Evolutionary conservation across 2,888 invertebrate species (phyloP), one percentile per base, ranked within the genome.

Genomic region (Pyrochroa serraticornis): DNA sequence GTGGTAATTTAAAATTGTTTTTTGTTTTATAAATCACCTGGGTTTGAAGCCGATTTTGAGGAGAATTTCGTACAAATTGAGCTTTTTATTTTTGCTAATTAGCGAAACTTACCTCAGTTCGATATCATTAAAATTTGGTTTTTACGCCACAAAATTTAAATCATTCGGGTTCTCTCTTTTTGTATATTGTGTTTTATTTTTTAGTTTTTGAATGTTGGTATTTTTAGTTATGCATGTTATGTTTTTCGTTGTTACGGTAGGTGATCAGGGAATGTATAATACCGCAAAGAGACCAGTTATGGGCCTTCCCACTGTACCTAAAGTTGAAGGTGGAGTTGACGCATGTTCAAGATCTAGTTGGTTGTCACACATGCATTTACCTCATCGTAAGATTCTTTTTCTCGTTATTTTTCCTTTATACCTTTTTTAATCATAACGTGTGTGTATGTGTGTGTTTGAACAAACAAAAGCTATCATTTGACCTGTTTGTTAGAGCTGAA

Each of bases 351-450:
- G 85, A 64, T 80, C 83, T 60, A 84, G 84, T 80, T 87, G 86
- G 87, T 82, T 86, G 77, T 86, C 86, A 64, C 84, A 85, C 77
- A 84, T 86, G 82, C 84, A 84, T 73, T 84, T 86, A 80, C 82
- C 82, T 68, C 85, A 85, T 83, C 82, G 86, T 86, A 86, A 86
- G 86, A 83, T 82, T 82, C 75, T 73, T 74, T 60, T 65, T 67
- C 54, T 66, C 62, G 62, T 63, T 54, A n/a, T 60, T 68, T 57
- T 62, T 60, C 63, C 58, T 60, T 54, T 60, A 46, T 56, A 46
- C 30, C 33, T 52, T 47, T 13, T 39, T 58, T 50, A 33, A 38
- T 49, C 39, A 22, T 8, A 39, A 63, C 67, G 67, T 68, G 22
- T 22, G 5, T 22, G 22, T 22, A 22, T 22, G 22, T 22, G 22